These are phyloP conservation scores for Drosophila equinoxialis DNA, from an alignment of 1,140 invertebrate genomes.

Conservation along the genomic window DNA sequence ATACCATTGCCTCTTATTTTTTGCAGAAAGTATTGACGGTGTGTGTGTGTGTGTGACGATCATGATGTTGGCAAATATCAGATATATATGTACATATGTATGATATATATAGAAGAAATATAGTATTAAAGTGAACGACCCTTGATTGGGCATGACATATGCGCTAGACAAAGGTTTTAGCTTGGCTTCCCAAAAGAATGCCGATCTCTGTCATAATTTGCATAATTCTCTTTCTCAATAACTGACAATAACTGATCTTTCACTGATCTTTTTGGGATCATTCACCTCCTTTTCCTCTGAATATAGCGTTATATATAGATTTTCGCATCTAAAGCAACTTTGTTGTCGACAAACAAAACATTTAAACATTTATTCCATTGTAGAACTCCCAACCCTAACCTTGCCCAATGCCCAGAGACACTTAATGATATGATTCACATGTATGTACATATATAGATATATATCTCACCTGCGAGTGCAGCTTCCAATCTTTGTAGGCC, in stretches of 20 bases:
- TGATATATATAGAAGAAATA: not conserved
- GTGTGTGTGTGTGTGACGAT: not conserved
- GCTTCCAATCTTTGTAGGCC: slow-evolving; percentile 81
- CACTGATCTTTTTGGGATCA: not conserved
- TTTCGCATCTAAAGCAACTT: not conserved
- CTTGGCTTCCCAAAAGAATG: not conserved
- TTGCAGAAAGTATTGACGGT: slow-evolving; percentile 17
- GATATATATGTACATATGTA: not conserved
- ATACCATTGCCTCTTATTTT: not conserved
- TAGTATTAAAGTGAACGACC: slow-evolving; percentile 6
- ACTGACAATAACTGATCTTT: not conserved
- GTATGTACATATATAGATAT: not conserved
- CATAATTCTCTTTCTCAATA: not conserved
- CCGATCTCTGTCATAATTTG: slow-evolving; percentile 1
- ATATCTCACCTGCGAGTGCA: slow-evolving; percentile 77
- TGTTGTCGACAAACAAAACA: not conserved
- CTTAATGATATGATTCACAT: not conserved
- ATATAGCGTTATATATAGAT: not conserved
- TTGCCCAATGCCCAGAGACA: slow-evolving; percentile 1
- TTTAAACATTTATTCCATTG: not conserved
- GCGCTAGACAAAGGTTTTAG: slow-evolving; percentile 1
- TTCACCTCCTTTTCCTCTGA: not conserved
- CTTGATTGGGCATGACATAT: slow-evolving; percentile 14
- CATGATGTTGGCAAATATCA: slow-evolving; percentile 26
- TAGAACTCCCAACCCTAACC: slow-evolving; percentile 31